Evolutionary conservation across 2,113 vertebrate species (phyloP).

Genomic region (Saguinus midas): DNA sequence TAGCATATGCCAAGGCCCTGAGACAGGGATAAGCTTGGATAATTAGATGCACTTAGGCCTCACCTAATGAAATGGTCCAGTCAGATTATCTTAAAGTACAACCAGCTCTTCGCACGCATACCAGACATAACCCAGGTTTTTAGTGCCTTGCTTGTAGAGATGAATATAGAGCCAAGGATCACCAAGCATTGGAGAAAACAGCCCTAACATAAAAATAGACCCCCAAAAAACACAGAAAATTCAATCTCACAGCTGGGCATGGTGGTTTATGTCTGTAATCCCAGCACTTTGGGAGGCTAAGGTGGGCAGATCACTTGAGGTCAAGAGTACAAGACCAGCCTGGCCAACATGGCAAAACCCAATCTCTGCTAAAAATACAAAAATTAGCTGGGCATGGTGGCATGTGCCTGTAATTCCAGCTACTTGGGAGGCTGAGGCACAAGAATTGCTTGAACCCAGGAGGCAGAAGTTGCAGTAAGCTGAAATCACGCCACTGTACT

Average conservation of each 20-base stretch:
- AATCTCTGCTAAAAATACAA: too few relatives aligned
- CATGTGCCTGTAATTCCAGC: too few relatives aligned
- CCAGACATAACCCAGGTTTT: background rate
- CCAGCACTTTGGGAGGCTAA: too few relatives aligned
- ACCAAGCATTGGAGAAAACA: background rate
- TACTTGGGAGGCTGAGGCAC: too few relatives aligned
- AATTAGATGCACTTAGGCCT: background rate
- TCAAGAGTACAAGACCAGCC: too few relatives aligned
- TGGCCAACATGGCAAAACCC: too few relatives aligned
- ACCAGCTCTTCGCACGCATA: background rate
- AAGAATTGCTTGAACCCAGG: too few relatives aligned
- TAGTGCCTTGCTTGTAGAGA: background rate
- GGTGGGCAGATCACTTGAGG: too few relatives aligned
- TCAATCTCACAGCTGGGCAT: background rate
- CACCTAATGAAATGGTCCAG: background rate
- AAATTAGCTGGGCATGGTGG: too few relatives aligned
- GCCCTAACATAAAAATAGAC: background rate
- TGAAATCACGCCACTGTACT: too few relatives aligned
- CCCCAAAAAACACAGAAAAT: constrained; percentile 20
- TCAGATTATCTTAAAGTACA: background rate
- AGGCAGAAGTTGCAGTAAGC: too few relatives aligned
- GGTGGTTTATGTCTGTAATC: too few relatives aligned
- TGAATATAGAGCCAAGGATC: background rate
- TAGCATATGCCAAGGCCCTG: background rate
- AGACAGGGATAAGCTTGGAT: background rate